Evolutionary conservation across 2,888 invertebrate species (phyloP).

Genomic region (Morpho achilles): DNA sequence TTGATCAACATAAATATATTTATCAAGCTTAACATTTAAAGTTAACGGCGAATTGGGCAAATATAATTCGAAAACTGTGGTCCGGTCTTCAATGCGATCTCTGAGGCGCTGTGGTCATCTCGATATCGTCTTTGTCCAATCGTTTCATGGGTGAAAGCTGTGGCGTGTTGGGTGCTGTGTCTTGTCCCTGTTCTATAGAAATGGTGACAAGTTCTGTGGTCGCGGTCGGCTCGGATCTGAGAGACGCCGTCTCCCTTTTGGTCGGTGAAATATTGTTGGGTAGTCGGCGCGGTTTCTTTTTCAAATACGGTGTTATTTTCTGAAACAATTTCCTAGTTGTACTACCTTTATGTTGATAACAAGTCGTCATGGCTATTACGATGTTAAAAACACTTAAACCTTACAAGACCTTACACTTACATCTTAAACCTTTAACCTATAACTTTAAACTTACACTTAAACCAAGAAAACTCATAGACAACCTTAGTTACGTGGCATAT

Average conservation of each 20-base stretch:
- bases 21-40: not conserved
- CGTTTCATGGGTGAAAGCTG: slow-evolving; percentile 44
- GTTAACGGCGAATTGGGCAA: slow-evolving; percentile 12
- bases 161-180: slow-evolving; percentile 52
- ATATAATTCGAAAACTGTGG: slow-evolving; percentile 6
- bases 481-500: too few species aligned
- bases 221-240: slow-evolving; percentile 58
- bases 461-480: too few species aligned
- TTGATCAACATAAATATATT: too few species aligned
- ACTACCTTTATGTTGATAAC: too few species aligned
- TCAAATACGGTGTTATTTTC: slow-evolving; percentile 58
- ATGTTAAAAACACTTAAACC: too few species aligned
- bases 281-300: slow-evolving; percentile 42
- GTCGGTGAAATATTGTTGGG: slow-evolving; percentile 43
- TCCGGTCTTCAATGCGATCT: slow-evolving; percentile 23
- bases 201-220: slow-evolving; percentile 64
- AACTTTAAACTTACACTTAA: too few species aligned
- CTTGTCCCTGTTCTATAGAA: slow-evolving; percentile 51
- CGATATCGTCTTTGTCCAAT: slow-evolving; percentile 39
- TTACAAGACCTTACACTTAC: too few species aligned
- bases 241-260: slow-evolving; percentile 49
- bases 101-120: slow-evolving; percentile 46
- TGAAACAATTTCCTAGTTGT: slow-evolving; percentile 31
- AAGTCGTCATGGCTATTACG: too few species aligned
- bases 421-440: too few species aligned